Percentiles rank a stretch among this genome's conserved stretches.
Evolutionary conservation across 2,797 vertebrate genomes (phyloP).

Genomic region (Darevskia nairensis): DNA sequence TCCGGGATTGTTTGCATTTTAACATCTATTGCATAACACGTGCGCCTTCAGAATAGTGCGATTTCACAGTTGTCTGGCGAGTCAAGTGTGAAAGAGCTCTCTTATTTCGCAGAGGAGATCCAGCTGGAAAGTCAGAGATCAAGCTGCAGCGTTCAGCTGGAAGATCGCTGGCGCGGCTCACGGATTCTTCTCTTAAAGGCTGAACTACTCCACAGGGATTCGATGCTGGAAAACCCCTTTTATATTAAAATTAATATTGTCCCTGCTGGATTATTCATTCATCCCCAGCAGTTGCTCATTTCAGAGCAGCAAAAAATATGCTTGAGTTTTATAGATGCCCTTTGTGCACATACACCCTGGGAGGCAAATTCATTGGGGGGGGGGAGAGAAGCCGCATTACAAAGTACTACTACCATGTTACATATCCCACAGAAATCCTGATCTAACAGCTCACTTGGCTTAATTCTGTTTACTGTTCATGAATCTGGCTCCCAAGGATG

Average conservation of each 20-base stretch:
- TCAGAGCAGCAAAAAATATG: conserved; percentile 11
- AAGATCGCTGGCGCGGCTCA: conserved; percentile 16
- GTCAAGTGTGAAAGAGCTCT: conserved; percentile 38
- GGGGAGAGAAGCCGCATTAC: conserved; percentile 3
- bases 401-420: neutral
- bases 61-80: conserved; percentile 48
- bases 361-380: neutral
- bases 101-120: conserved; percentile 23
- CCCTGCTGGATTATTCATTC: conserved; percentile 15
- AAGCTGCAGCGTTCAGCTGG: conserved; percentile 25
- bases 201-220: conserved; percentile 34
- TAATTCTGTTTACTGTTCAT: neutral
- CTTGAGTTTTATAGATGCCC: neutral
- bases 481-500: neutral
- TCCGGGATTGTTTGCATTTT: conserved; percentile 57
- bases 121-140: conserved; percentile 37
- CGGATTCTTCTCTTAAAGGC: conserved; percentile 21
- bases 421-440: conserved; percentile 8
- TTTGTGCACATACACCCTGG: neutral
- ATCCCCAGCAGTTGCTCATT: conserved; percentile 24
- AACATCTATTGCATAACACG: conserved; percentile 49
- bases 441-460: neutral
- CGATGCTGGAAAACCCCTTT: neutral
- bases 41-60: conserved; percentile 30
- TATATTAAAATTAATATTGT: conserved; percentile 41